phyloP scores from a whole-genome alignment of 1,140 invertebrate genomes.

The Diorhabda elongata region DNA sequence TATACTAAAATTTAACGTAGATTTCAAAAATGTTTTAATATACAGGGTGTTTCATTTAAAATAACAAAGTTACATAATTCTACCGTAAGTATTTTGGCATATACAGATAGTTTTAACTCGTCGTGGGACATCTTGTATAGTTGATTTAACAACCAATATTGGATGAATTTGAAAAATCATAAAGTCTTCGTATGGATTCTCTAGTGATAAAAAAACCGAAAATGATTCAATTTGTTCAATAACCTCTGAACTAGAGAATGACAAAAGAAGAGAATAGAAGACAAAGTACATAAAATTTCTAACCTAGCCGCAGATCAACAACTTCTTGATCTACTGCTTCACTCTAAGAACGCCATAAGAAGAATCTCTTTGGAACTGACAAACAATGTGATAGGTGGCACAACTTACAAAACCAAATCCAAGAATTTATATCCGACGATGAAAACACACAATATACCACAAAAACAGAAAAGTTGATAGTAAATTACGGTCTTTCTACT shows the following conservation, averaged over 20 bases:
- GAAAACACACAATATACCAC: not conserved
- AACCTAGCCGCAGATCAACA: slow-evolving; percentile 24
- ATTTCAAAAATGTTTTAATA: too few relatives aligned
- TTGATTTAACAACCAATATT: not conserved
- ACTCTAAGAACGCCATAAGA: slow-evolving; percentile 33
- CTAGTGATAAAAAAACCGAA: not conserved
- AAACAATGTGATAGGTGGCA: slow-evolving; percentile 31
- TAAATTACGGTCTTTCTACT: not conserved
- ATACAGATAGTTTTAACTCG: too few relatives aligned
- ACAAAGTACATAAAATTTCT: not conserved
- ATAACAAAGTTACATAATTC: too few relatives aligned
- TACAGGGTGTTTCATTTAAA: too few relatives aligned
- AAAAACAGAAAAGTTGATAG: not conserved
- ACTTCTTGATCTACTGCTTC: slow-evolving; percentile 30
- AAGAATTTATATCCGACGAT: not conserved
- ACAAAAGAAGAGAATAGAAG: slow-evolving; percentile 24
- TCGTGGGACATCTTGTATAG: too few relatives aligned
- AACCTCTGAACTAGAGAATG: slow-evolving; percentile 17
- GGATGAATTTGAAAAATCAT: slow-evolving; percentile 6
- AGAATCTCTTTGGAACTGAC: slow-evolving; percentile 25
- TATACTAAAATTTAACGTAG: too few relatives aligned
- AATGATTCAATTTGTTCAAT: not conserved
- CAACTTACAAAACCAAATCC: slow-evolving; percentile 5
- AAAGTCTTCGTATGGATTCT: not conserved
- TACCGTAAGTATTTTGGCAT: too few relatives aligned